Base-by-base conservation (phyloP, 2,797 vertebrate species). In the Acrocephalus scirpaceus region DNA sequence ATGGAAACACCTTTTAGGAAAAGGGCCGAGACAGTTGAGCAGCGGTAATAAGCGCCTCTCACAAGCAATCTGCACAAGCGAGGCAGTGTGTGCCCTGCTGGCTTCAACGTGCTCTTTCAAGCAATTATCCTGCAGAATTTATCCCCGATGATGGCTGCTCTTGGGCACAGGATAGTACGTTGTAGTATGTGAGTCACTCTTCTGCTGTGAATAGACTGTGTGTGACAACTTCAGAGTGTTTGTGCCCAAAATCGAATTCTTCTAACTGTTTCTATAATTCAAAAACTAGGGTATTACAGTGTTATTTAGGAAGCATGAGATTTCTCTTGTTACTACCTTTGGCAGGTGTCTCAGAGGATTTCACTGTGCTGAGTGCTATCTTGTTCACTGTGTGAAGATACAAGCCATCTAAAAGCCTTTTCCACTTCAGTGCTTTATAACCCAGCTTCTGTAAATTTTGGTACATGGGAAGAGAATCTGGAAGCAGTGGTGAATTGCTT, bases 181-280 rank as follows among this genome's bases (percentile, higher is more conserved):
- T 8, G 42, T 30, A 58, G 38, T 21, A 3, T 16, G 40, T 3
- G 32, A 67, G 69, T 64, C 60, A 23, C 38, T 81, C 17, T 30
- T 19, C 36, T 66, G 47, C 73, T 58, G 15, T 27, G 34, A 40
- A 13, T 1, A 19, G 57, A 53, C 64, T 3, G 0, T 27, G n/a
- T 47, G 19, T 29, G 40, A n/a, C 20, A 58, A 0, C 29, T 51
- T 16, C 0, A 2, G n/a, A 22, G 34, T n/a, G 4, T 61, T 45
- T 36, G 48, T 36, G 45, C 57, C 65, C 50, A 32, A 1, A 2
- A 4, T 16, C 7, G 16, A 67, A 29, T 62, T 87, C 7, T 38
- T 71, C 5, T 40, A 42, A 13, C 34, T 17, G 14, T 61, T 71
- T 81, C 51, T 54, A 7, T 56, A 11, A 5, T 29, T 62, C 16